phyloP scores from a whole-genome alignment of 92 coral and sea anemone species.

The Diadumene lineata region DNA sequence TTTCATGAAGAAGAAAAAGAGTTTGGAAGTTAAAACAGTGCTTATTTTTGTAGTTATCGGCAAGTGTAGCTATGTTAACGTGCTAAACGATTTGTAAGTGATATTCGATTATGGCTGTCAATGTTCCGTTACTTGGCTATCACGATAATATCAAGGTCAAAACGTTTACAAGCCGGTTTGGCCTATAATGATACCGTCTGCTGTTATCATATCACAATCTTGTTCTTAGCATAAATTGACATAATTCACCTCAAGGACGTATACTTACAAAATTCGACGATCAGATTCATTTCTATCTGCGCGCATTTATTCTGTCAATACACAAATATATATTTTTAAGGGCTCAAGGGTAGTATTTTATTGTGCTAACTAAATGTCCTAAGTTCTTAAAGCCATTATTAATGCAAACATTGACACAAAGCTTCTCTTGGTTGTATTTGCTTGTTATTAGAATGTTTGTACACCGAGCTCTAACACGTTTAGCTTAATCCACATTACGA shows the following conservation, averaged over 20 bases:
- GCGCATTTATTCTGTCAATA: not conserved
- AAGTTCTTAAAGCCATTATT: slow-evolving; percentile 62
- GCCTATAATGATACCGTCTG: too few relatives aligned
- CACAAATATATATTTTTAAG: slow-evolving; percentile 9
- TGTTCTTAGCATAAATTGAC: slow-evolving; percentile 42
- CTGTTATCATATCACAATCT: slow-evolving; percentile 6
- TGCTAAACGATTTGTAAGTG: slow-evolving; percentile 36
- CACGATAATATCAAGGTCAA: slow-evolving; percentile 27
- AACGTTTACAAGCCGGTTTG: slow-evolving; percentile 12
- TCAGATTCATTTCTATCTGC: not conserved
- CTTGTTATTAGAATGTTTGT: slow-evolving; percentile 13
- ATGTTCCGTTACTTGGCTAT: slow-evolving; percentile 2
- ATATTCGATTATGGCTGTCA: slow-evolving; percentile 13
- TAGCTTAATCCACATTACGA: not conserved
- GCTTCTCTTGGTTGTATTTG: slow-evolving; percentile 26
- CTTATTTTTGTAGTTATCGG: slow-evolving; percentile 8
- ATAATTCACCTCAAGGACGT: too few relatives aligned
- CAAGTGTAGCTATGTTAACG: slow-evolving; percentile 5
- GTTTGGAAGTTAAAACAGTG: slow-evolving; percentile 12
- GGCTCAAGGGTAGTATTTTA: slow-evolving; percentile 45
- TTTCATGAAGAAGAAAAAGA: slow-evolving; percentile 15
- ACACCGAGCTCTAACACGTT: not conserved
- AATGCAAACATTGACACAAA: slow-evolving; percentile 78
- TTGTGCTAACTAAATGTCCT: slow-evolving; percentile 43
- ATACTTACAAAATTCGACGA: too few relatives aligned